These are phyloP conservation scores for Mustela erminea DNA, from an alignment of 2,797 vertebrate species.

Conservation along the genomic window DNA sequence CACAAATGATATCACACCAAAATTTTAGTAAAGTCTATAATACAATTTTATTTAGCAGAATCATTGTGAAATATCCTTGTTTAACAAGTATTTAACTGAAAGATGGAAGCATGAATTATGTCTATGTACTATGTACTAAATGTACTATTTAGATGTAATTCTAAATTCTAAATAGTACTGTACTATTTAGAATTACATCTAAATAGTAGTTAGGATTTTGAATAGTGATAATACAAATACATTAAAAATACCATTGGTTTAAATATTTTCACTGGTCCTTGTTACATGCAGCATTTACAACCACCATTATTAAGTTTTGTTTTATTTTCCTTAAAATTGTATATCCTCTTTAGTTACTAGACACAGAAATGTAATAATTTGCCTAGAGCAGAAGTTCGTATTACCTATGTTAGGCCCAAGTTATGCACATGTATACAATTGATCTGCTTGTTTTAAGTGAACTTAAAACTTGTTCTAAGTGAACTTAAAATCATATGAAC, in stretches of 20 bases:
- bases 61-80: conserved; percentile 20
- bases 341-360: neutral
- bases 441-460: conserved; percentile 11
- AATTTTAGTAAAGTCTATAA: conserved; percentile 4
- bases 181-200: neutral
- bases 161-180: no score
- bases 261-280: conserved; percentile 10
- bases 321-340: neutral
- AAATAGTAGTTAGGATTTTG: conserved; percentile 25
- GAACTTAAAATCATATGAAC: neutral
- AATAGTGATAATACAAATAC: conserved; percentile 14
- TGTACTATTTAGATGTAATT: no score
- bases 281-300: neutral
- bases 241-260: neutral
- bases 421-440: neutral
- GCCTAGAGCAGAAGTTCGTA: neutral
- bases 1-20: conserved; percentile 32
- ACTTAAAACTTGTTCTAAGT: neutral
- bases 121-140: neutral
- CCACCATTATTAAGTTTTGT: neutral
- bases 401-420: neutral
- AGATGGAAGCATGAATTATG: neutral
- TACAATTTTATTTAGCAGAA: neutral
- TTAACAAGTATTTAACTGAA: conserved; percentile 49
- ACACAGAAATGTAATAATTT: conserved; percentile 13